phyloP scores from a whole-genome alignment of 53 echinoderm and acorn worm species.

The Crossaster papposus region DNA sequence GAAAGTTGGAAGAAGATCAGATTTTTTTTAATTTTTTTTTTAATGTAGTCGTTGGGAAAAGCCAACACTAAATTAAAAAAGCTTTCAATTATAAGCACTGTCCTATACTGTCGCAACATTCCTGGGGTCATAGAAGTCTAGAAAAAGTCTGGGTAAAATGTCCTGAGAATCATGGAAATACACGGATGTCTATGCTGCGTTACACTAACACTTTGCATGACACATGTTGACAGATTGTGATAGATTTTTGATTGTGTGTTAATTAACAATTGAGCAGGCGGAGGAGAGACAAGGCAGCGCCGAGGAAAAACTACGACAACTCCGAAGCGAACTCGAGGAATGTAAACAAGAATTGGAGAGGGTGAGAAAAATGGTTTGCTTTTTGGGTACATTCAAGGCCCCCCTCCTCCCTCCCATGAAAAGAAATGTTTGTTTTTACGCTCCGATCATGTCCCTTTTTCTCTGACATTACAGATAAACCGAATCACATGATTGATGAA shows the following conservation, averaged over 20 bases:
- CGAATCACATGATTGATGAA: background rate
- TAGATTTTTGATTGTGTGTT: background rate
- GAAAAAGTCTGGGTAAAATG: background rate
- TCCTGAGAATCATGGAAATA: background rate
- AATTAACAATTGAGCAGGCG: conserved; percentile 67
- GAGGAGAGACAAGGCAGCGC: conserved; percentile 95
- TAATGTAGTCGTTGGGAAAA: too few relatives aligned
- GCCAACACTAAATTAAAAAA: too few relatives aligned
- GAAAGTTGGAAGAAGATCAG: too few relatives aligned
- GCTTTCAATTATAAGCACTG: too few relatives aligned
- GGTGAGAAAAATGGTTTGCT: conserved; percentile 63
- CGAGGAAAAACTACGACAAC: conserved; percentile 92
- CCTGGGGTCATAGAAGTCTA: background rate
- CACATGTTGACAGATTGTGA: conserved; percentile 8
- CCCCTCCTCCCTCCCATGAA: background rate
- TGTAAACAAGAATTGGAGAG: conserved; percentile 99
- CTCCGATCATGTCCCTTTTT: background rate
- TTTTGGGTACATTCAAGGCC: background rate
- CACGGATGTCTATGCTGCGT: too few relatives aligned
- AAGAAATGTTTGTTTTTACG: background rate
- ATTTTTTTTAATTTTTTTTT: too few relatives aligned
- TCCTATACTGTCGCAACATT: too few relatives aligned
- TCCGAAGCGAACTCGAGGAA: conserved; percentile 93
- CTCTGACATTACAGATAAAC: background rate
- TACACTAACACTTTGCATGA: too few relatives aligned